Conservation (phyloP, 1,140 invertebrate species). For the Drosophila bocqueti region DNA sequence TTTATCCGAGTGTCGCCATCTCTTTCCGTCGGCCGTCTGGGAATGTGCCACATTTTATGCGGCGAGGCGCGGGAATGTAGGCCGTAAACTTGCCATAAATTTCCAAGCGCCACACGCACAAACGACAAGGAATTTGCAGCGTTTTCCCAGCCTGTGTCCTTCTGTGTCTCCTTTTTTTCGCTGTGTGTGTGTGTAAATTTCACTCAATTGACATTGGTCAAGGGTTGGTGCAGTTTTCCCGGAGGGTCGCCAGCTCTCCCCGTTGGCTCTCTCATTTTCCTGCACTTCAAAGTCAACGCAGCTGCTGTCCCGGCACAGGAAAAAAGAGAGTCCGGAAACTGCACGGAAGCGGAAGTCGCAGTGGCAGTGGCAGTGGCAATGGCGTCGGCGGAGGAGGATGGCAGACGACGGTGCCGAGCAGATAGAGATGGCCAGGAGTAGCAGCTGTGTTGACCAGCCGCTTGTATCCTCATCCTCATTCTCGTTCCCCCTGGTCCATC, state of each 20-base stretch:
- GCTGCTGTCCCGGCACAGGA: conserved; percentile 62
- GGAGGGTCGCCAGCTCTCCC: conserved; percentile 26
- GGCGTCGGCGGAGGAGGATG: conserved; percentile 6
- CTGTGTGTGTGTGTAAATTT: conserved; percentile 64
- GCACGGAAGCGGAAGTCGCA: conserved; percentile 82
- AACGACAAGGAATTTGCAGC: conserved; percentile 53
- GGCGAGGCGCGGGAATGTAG: conserved; percentile 55
- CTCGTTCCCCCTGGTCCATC: not conserved
- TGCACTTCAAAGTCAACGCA: conserved; percentile 79
- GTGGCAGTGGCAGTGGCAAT: conserved; percentile 61
- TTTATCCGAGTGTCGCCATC: conserved; percentile 20
- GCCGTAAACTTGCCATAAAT: conserved; percentile 78
- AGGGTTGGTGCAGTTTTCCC: conserved; percentile 23
- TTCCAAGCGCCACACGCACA: conserved; percentile 51
- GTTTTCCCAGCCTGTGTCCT: conserved; percentile 38
- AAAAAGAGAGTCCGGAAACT: conserved; percentile 71
- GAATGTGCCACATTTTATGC: conserved; percentile 80
- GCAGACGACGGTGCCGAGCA: not conserved
- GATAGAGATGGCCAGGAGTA: conserved; percentile 33
- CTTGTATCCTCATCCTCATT: not conserved
- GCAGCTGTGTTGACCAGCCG: conserved; percentile 51
- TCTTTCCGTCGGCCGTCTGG: conserved; percentile 34
- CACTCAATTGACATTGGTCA: conserved; percentile 72
- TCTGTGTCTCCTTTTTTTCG: conserved; percentile 7
- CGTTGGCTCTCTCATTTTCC: conserved; percentile 50